These are phyloP conservation scores for Crocuta crocuta DNA, from an alignment of 2,113 vertebrate species.

Conservation along the genomic window DNA sequence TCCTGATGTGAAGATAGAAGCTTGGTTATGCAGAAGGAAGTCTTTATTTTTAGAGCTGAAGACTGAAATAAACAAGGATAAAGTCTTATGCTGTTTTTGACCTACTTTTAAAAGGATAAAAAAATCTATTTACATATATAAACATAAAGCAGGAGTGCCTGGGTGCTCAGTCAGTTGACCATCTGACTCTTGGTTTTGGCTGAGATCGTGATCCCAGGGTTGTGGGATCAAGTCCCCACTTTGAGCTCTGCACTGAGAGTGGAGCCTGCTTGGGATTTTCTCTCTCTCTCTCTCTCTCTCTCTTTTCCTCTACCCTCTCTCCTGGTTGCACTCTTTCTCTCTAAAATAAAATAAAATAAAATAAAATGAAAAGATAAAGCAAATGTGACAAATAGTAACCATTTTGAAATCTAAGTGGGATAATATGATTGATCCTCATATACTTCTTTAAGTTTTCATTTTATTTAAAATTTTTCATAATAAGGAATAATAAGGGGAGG, in stretches of 20 bases:
- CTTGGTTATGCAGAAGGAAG: not conserved
- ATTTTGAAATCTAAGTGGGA: not conserved
- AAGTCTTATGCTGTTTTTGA: not conserved
- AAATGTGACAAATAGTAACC: not conserved
- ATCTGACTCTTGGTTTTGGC: too few relatives aligned
- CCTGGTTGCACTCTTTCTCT: too few relatives aligned
- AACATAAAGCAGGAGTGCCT: not conserved
- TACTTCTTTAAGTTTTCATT: not conserved
- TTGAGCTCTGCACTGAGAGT: too few relatives aligned
- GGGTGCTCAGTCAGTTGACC: too few relatives aligned
- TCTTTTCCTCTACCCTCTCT: too few relatives aligned
- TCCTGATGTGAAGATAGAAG: not conserved
- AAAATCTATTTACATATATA: not conserved
- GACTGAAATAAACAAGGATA: conserved; percentile 11
- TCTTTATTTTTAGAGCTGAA: conserved; percentile 40
- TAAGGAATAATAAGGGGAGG: not conserved
- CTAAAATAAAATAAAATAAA: too few relatives aligned
- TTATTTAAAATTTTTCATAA: not conserved
- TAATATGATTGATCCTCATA: not conserved
- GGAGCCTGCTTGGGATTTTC: too few relatives aligned
- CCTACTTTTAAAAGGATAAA: conserved; percentile 32
- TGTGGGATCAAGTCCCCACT: too few relatives aligned
- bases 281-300: too few relatives aligned
- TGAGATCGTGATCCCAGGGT: too few relatives aligned
- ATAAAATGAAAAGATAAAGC: not conserved